Conservation (phyloP, 1,140 invertebrate species). For the Platorchestia sp. region DNA sequence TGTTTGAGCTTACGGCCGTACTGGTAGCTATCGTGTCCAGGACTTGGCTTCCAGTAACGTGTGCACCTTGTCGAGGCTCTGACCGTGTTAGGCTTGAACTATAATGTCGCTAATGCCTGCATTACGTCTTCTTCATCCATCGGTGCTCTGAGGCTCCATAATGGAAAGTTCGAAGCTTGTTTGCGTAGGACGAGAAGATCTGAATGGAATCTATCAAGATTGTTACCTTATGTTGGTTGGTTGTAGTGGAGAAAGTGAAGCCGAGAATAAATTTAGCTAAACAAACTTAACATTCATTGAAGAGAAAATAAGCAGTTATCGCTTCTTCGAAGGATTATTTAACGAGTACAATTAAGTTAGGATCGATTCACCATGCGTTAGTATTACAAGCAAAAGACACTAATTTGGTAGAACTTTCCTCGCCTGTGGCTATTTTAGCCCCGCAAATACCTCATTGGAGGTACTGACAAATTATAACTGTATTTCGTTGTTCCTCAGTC, state of each 20-base stretch:
- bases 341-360: neutral
- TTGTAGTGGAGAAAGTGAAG: neutral
- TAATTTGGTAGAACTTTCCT: neutral
- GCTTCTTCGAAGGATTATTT: neutral
- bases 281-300: neutral
- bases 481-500: neutral
- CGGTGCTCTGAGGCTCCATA: neutral
- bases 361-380: neutral
- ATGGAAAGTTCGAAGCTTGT: neutral
- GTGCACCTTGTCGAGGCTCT: neutral
- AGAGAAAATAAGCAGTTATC: neutral
- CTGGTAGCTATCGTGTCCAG: neutral
- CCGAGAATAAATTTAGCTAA: neutral
- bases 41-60: neutral
- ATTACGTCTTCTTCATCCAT: neutral
- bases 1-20: neutral
- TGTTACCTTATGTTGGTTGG: neutral
- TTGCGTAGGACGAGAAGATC: neutral
- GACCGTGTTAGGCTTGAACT: neutral
- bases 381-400: neutral
- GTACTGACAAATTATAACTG: neutral
- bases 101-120: neutral
- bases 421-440: neutral
- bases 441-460: neutral
- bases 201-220: no score